Evolutionary conservation across 2,888 invertebrate genomes (phyloP).

Genomic region (Phyllotreta striolata): DNA sequence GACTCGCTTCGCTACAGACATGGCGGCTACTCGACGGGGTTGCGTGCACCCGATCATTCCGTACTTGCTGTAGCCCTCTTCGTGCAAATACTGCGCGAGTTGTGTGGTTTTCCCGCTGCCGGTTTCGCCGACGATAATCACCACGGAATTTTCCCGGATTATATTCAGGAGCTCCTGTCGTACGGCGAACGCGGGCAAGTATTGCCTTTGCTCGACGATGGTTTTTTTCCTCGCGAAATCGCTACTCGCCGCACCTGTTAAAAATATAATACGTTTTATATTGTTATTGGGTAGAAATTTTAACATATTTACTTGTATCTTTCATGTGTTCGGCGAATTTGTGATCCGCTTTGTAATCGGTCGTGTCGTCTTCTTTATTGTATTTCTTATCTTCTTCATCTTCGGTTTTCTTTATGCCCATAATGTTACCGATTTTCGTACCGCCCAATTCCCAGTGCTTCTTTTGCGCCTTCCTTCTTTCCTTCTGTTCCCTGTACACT

Average conservation of each 20-base stretch:
- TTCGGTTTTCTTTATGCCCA: conserved; percentile 88
- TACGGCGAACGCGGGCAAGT: conserved; percentile 94
- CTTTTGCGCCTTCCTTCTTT: conserved; percentile 94
- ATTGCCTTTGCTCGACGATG: conserved; percentile 87
- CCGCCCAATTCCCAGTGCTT: conserved; percentile 99
- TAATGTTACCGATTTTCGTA: conserved; percentile 93
- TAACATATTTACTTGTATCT: conserved; percentile 61
- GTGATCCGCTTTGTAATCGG: conserved; percentile 91
- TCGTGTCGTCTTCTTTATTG: conserved; percentile 73
- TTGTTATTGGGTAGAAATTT: not conserved
- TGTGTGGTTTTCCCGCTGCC: conserved; percentile 99
- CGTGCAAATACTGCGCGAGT: conserved; percentile 95
- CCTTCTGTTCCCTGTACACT: conserved; percentile 93
- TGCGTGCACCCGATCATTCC: conserved; percentile 97
- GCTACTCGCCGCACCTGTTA: conserved; percentile 67
- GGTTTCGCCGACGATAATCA: conserved; percentile 94
- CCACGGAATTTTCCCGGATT: conserved; percentile 91
- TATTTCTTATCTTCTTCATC: conserved; percentile 76
- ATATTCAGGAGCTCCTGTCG: conserved; percentile 91
- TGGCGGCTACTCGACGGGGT: conserved; percentile 96
- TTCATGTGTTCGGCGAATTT: conserved; percentile 97
- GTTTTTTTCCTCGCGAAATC: conserved; percentile 89
- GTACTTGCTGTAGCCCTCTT: conserved; percentile 91
- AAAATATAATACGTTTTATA: not conserved
- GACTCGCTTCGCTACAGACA: conserved; percentile 99